Conservation (phyloP, 2,888 invertebrate genomes). For the Lacanobia oleracea region DNA sequence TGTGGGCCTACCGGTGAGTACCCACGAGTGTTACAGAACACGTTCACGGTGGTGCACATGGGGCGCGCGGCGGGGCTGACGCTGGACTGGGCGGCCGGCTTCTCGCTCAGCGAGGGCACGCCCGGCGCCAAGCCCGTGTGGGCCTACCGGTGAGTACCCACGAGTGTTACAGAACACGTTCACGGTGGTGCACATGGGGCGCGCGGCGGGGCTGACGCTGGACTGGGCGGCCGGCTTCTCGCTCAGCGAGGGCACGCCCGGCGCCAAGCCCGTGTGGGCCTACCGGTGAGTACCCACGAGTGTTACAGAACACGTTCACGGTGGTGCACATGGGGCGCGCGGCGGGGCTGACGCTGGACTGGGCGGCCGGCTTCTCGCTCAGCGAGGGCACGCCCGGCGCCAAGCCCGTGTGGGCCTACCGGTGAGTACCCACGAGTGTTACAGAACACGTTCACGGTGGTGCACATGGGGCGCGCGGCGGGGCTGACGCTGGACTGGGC, state of each 20-base stretch:
- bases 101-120: conserved; percentile 97
- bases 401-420: conserved; percentile 96
- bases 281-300: conserved; percentile 93
- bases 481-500: conserved; percentile 99
- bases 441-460: too few relatives aligned
- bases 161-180: conserved; percentile 94
- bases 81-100: conserved; percentile 98
- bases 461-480: too few relatives aligned
- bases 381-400: conserved; percentile 96
- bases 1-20: conserved; percentile 96
- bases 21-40: conserved; percentile 91
- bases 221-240: conserved; percentile 98
- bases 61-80: conserved; percentile 97
- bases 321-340: too few relatives aligned
- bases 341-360: conserved; percentile 98
- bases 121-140: conserved; percentile 95
- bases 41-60: conserved; percentile 97
- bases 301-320: too few relatives aligned
- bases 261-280: conserved; percentile 95
- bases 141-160: conserved; percentile 94
- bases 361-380: conserved; percentile 97
- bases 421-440: conserved; percentile 90
- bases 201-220: conserved; percentile 97
- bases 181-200: conserved; percentile 96
- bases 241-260: conserved; percentile 96